phyloP scores from a whole-genome alignment of 2,797 vertebrate species.

The Ptychobarbus kaznakovi region DNA sequence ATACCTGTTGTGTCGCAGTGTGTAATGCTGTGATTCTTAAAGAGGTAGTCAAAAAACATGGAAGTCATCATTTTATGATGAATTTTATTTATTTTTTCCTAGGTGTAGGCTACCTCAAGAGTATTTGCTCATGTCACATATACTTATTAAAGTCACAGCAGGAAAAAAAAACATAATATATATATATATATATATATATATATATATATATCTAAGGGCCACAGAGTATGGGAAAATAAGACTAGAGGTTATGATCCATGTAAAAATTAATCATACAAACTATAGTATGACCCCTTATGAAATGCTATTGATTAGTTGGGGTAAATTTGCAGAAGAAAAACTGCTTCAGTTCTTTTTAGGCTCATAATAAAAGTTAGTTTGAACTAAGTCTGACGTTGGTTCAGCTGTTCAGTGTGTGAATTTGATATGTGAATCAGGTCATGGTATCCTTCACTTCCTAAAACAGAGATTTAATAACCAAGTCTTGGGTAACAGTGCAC shows the following conservation, averaged over 20 bases:
- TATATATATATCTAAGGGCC: not conserved
- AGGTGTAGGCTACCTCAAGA: not conserved
- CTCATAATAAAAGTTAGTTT: not conserved
- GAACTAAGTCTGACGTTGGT: not conserved
- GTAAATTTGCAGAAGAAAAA: not conserved
- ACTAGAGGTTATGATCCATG: not conserved
- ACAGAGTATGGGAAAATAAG: not conserved
- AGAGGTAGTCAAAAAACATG: not conserved
- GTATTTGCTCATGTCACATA: not conserved
- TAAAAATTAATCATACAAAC: not conserved
- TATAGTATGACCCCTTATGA: not conserved
- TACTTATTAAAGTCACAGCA: not conserved
- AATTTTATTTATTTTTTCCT: not conserved
- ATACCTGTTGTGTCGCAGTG: no score
- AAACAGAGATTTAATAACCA: conserved; percentile 44
- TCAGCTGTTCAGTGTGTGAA: conserved; percentile 14
- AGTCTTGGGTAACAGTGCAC: conserved; percentile 31
- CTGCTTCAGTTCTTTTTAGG: not conserved
- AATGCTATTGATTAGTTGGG: not conserved
- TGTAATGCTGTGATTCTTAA: not conserved
- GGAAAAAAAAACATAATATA: no score
- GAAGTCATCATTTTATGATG: not conserved
- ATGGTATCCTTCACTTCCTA: conserved; percentile 52
- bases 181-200: no score
- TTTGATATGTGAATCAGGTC: conserved; percentile 22